Evolutionary conservation across 1,140 invertebrate species (phyloP), one percentile per base, ranked within the genome.

Genomic region (Psix sp.): DNA sequence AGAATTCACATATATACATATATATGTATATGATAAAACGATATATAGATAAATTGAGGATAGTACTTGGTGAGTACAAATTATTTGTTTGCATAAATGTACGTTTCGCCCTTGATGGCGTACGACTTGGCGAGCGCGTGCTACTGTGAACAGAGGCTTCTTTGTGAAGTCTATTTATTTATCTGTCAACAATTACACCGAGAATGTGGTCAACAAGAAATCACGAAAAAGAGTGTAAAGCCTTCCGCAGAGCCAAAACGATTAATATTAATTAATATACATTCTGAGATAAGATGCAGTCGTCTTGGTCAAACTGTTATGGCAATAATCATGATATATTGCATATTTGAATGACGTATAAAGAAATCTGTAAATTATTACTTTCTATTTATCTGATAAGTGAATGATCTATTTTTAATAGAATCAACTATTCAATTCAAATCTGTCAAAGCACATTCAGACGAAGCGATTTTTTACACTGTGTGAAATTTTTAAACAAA

Each of bases 161-260:
- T 83, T 86, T 84, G 77, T 86, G 42, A 59, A 63, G 56, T 49
- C 77, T 82, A 84, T 84, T 84, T 86, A 86, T 86, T 84, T 86
- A 86, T 84, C 80, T 80, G 81, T 84, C 84, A 83, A 84, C 82
- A 85, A 84, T 84, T 84, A 81, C 74, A 79, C 67, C 76, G 77
- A 68, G 72, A 65, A 67, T 57, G 68, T 76, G 76, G 65, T 73
- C 76, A 76, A 77, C 67, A 73, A 79, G 76, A 77, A 80, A 78
- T 76, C 52, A 46, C 43, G 56, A 66, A 54, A 74, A 70, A 36
- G 48, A 49, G 29, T 24, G 56, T 66, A 76, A 75, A 56, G 57
- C 26, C 39, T 59, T 72, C 57, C 65, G 59, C 63, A 48, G 38
- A 63, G 67, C 33, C 54, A n/a, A 66, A 71, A 77, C 65, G 67